Conservation (phyloP, 2,113 vertebrate genomes). For the Misgurnus anguillicaudatus region DNA sequence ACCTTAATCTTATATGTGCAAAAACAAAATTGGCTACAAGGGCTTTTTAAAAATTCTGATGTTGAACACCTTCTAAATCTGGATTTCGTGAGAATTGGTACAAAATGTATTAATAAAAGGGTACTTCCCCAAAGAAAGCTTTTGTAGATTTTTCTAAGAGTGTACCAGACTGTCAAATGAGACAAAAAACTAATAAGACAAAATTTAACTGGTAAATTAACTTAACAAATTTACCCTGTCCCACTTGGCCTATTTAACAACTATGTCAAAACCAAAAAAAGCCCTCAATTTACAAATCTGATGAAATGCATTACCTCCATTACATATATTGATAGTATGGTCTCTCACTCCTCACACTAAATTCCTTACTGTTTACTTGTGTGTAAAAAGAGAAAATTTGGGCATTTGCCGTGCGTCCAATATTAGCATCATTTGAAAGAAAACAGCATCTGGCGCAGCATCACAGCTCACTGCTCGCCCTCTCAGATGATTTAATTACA, state of each 20-base stretch:
- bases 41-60: too few species aligned
- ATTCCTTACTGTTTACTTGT: constrained; percentile 51
- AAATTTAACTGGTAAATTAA: background rate
- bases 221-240: background rate
- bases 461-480: constrained; percentile 66
- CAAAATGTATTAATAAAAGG: too few species aligned
- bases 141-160: too few species aligned
- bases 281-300: constrained; percentile 39
- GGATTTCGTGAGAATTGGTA: too few species aligned
- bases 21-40: too few species aligned
- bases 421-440: constrained; percentile 69
- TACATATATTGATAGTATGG: constrained; percentile 54
- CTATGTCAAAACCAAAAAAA: background rate
- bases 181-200: background rate
- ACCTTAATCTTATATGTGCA: too few species aligned
- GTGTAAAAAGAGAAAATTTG: constrained; percentile 48
- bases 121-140: too few species aligned
- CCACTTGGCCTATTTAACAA: background rate
- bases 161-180: too few species aligned
- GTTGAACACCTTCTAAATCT: too few species aligned
- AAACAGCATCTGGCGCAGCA: constrained; percentile 69
- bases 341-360: constrained; percentile 49
- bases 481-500: constrained; percentile 73
- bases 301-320: constrained; percentile 60
- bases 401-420: constrained; percentile 57